Evolutionary conservation across 2,888 invertebrate genomes (phyloP).

Genomic region (Nebria brevicollis): DNA sequence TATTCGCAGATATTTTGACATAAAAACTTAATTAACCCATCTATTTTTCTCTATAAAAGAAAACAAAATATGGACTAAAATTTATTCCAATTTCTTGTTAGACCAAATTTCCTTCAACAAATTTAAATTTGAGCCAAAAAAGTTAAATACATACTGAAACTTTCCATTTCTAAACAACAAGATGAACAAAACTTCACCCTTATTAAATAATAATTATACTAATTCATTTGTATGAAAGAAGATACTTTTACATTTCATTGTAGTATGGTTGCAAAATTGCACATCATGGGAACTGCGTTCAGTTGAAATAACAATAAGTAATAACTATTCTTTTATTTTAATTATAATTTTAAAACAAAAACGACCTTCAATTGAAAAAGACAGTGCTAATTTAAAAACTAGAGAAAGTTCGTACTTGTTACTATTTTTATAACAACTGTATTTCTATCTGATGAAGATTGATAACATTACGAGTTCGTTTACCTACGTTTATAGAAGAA

Average conservation of each 20-base stretch:
- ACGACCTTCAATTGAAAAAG: background rate
- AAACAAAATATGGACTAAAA: too few species aligned
- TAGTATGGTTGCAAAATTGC: background rate
- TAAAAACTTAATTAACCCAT: too few species aligned
- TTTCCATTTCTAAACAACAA: background rate
- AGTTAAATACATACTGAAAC: too few species aligned
- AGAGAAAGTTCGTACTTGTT: background rate
- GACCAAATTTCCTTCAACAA: too few species aligned
- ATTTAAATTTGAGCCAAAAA: too few species aligned
- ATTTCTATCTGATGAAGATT: background rate
- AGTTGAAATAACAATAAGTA: background rate
- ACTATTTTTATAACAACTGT: background rate
- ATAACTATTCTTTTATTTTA: background rate
- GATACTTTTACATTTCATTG: slow-evolving; percentile 1
- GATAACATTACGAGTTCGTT: background rate
- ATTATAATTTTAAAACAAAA: background rate
- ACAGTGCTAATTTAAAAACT: background rate
- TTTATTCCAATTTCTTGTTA: too few species aligned
- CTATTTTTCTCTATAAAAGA: too few species aligned
- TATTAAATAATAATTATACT: background rate
- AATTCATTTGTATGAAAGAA: background rate
- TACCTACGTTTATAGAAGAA: background rate
- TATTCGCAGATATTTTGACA: too few species aligned
- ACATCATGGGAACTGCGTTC: background rate
- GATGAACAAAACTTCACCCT: background rate